phyloP scores from a whole-genome alignment of 2,888 invertebrate genomes.

The Rugalucina vietnamica region DNA sequence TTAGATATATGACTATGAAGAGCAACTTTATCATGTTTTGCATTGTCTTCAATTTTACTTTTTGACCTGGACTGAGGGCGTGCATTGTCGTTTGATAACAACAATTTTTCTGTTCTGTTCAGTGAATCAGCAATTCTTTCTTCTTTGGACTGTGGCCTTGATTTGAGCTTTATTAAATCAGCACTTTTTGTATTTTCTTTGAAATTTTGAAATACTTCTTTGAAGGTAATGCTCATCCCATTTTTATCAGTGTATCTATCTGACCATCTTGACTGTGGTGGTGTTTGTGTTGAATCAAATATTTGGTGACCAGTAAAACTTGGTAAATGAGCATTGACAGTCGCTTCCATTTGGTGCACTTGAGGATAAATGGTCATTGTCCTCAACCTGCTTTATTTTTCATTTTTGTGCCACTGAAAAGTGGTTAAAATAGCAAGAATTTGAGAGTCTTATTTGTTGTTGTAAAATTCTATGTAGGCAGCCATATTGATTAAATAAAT shows the following conservation, averaged over 20 bases:
- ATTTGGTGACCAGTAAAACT: not conserved
- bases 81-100: constrained; percentile 51
- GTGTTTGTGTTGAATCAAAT: not conserved
- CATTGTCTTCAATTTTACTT: not conserved
- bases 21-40: not conserved
- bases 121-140: constrained; percentile 55
- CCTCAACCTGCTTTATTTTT: not conserved
- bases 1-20: not conserved
- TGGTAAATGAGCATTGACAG: not conserved
- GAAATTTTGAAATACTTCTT: constrained; percentile 47
- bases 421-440: not conserved
- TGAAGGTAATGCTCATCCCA: constrained; percentile 52
- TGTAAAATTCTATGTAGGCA: constrained; percentile 19
- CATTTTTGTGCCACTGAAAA: not conserved
- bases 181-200: not conserved
- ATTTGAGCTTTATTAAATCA: not conserved
- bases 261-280: not conserved
- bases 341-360: not conserved
- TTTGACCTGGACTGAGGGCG: constrained; percentile 51
- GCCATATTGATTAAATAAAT: constrained; percentile 58
- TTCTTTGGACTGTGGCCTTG: not conserved
- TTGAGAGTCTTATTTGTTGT: not conserved
- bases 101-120: constrained; percentile 42
- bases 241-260: not conserved
- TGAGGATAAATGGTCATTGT: not conserved